Base-by-base conservation (phyloP, 2,888 invertebrate species). In the Ennomos fuscantarius region DNA sequence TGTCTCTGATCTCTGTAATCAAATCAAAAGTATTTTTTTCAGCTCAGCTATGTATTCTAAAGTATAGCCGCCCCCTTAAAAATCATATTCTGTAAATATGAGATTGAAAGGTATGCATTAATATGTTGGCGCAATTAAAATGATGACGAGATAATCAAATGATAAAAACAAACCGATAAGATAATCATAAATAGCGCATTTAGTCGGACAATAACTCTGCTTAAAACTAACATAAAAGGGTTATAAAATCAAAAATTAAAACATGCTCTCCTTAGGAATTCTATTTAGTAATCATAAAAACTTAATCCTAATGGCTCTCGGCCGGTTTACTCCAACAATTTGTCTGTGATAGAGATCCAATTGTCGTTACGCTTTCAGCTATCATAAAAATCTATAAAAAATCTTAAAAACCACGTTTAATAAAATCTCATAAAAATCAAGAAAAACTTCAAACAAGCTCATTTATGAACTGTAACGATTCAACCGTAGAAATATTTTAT, bases 271-370 rank as follows among this genome's bases (percentile, higher is more conserved):
- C 70, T 69, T 72, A 82, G 10, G 3, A 68, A 74, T 45, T 48
- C 72, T 76, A 80, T 60, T 80, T 24, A 24, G 24, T 75, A 78
- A 76, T 81, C 77, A 67, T 62, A 68, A 69, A 63, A 59, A 70
- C 77, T 75, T 82, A 80, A 60, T 56, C 47, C 66, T 76, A 75
- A 65, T 55, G 82, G 82, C 81, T 44, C 73, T 69, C 32, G 72
- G 81, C 82, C 80, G 54, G 84, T 88, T 91, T 84, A 90, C 89
- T 87, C 86, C 91, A 92, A 91, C 91, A 90, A 90, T 84, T 24
- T 82, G 79, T 80, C 79, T 81, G 69, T 73, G 67, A 72, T 65
- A 69, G 81, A 87, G 84, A 88, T 87, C 82, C 80, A 82, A 86
- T 84, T 82, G 88, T 89, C 89, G 81, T 78, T 75, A 76, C 76